Evolutionary conservation across 1,140 invertebrate genomes (phyloP), one percentile per base, ranked within the genome.

Genomic region (Aphelinus certus): DNA sequence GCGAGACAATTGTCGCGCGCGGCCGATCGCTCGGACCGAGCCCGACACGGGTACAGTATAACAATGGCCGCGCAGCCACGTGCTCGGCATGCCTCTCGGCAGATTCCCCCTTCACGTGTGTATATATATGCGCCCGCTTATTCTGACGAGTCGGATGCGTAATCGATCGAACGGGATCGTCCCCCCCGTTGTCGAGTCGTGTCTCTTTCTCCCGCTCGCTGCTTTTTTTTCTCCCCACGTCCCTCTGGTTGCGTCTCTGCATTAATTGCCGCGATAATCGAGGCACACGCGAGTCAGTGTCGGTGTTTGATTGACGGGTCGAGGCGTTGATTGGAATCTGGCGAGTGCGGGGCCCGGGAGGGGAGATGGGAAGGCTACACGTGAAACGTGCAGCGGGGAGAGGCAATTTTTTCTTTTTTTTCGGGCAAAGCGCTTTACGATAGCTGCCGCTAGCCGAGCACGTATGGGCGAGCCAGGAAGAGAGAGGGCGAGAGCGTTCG

Each of bases 241-340:
- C 3, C 45, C 6, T 26, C 26, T 7, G 43, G 42, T 42, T 42
- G 58, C 26, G 58, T 6, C 43, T 60, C 58, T 43, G 58, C 61
- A 63, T 63, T 63, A 63, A 63, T 63, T 63, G 61, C 61, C 61
- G 61, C 61, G 61, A 63, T 63, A 63, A 63, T 63, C 61, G 61
- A 7, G 46, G 7, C 7, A 45, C 42, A 2, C 60, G 26, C 26
- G 26, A 26, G 26, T 26, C 60, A 26, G 26, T 26, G 26, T 53
- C 51, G 51, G 9, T 53, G 63, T 5, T 43, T 53, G 63, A 65
- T 65, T 65, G 63, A 65, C 63, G 26, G 48, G 43, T 53, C 63
- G n/a, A 45, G 3, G 61, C 63, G 63, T 65, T 65, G 63, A 65
- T 65, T 65, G 51, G 63, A 55, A 65, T 65, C 63, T 47, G 51